Base-by-base conservation (phyloP, 2,113 vertebrate genomes). In the Dendropsophus ebraccatus region DNA sequence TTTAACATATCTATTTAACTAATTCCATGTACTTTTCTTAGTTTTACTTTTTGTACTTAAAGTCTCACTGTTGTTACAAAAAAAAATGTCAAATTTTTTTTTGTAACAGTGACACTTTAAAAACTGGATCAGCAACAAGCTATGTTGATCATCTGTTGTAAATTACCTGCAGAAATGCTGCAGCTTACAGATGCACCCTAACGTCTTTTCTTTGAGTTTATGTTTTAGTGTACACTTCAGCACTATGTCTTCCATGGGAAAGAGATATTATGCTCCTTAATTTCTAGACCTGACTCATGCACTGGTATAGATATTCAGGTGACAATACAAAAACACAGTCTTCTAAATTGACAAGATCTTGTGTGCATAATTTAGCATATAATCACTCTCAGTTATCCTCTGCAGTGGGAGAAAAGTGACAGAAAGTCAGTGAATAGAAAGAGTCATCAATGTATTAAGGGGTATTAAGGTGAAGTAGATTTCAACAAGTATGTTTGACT, bases 281-380 rank as follows among this genome's bases (percentile, higher is more conserved):
- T 52, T 50, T n/a, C 19, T 30, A 28, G 28, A 19, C 49, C 10
- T 83, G 47, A 50, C 80, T 67, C 32, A 69, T 82, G 41, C 21
- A 25, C 30, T 45, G 49, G 28, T 72, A 72, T 69, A 54, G 23
- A 47, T 72, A 50, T 47, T 50, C 81, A 82, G 45, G 65, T 30
- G 65, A 32, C 79, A 19, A 32, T 62, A 67, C 37, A 52, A 35
- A 17, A 72, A 69, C 49, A 72, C 47, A 82, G 32, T 30, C 16
- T 82, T 70, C 49, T 70, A 49, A 83, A 56, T 54, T 35, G 65
- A 83, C 65, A 72, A 50, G 30, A 83, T 25, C 30, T 17, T 67
- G 47, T 70, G 30, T 72, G 65, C 65, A 35, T 83, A 72, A 83
- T 72, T 49, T 72, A 83, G 41, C 19, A 69, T 45, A 54, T 72